These are phyloP conservation scores for Myodes glareolus DNA, from an alignment of 2,113 vertebrate species.

Conservation along the genomic window DNA sequence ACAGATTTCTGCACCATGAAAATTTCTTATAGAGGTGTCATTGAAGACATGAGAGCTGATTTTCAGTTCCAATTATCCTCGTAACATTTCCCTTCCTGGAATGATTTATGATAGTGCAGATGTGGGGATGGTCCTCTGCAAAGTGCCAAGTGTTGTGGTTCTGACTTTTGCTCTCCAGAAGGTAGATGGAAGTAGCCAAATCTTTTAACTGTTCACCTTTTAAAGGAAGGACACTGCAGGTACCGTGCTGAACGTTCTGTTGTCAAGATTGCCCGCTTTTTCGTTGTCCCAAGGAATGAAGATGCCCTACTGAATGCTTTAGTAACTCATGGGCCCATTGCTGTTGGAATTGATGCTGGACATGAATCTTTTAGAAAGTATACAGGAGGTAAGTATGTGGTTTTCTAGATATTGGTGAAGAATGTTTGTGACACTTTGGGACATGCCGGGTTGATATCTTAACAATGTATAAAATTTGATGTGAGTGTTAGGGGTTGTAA, in stretches of 20 bases:
- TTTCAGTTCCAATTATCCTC: not conserved
- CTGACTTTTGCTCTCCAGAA: not conserved
- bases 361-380: conserved; percentile 95
- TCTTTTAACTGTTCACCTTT: not conserved
- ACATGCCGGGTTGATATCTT: not conserved
- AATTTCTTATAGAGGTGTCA: not conserved
- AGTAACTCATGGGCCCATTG: conserved; percentile 92
- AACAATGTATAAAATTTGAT: not conserved
- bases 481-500: not conserved
- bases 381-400: conserved; percentile 87
- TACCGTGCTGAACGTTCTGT: conserved; percentile 89
- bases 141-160: not conserved
- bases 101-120: not conserved
- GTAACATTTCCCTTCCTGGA: not conserved
- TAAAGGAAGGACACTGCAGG: conserved; percentile 89
- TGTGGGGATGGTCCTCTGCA: not conserved
- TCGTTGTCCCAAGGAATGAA: conserved; percentile 89
- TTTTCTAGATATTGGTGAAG: not conserved
- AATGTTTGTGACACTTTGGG: not conserved
- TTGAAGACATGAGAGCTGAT: not conserved
- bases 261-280: conserved; percentile 93
- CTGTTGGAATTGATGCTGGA: conserved; percentile 94
- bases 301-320: conserved; percentile 93
- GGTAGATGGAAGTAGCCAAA: not conserved
- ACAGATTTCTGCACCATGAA: not conserved